phyloP scores from a whole-genome alignment of 1,140 invertebrate species.

The Catajapyx aquilonaris region DNA sequence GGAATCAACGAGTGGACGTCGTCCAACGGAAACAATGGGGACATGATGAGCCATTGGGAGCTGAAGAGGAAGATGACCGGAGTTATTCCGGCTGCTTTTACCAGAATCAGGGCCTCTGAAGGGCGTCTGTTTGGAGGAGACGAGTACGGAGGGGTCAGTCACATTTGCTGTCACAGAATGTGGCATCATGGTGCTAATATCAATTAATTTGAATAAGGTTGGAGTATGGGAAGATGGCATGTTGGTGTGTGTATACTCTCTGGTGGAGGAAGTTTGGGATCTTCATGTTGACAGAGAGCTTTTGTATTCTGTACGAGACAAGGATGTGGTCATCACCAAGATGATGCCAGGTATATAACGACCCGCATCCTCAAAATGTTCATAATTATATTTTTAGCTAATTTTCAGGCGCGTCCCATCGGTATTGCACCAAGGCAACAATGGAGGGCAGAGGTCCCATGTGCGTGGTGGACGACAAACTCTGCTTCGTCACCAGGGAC shows the following conservation, averaged over 20 bases:
- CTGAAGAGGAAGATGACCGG: conserved; percentile 18
- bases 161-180: conserved; percentile 3
- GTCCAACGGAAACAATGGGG: conserved; percentile 15
- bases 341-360: background rate
- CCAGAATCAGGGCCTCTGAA: too few species aligned
- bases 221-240: background rate
- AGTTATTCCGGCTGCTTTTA: conserved; percentile 15
- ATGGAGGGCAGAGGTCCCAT: background rate
- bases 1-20: conserved; percentile 22
- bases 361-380: too few species aligned
- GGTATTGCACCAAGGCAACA: background rate
- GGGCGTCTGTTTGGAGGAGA: conserved; percentile 21
- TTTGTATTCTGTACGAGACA: background rate
- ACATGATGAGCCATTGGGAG: conserved; percentile 13
- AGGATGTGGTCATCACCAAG: background rate
- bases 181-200: conserved; percentile 8
- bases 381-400: background rate
- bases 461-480: background rate
- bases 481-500: background rate
- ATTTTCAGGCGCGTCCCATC: background rate
- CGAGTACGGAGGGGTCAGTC: conserved; percentile 23
- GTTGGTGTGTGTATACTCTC: background rate
- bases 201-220: background rate
- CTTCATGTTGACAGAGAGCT: background rate
- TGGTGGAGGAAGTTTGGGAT: background rate